Evolutionary conservation across 2,113 vertebrate genomes (phyloP), one percentile per base, ranked within the genome.

Genomic region (Rhabdomys dilectus): DNA sequence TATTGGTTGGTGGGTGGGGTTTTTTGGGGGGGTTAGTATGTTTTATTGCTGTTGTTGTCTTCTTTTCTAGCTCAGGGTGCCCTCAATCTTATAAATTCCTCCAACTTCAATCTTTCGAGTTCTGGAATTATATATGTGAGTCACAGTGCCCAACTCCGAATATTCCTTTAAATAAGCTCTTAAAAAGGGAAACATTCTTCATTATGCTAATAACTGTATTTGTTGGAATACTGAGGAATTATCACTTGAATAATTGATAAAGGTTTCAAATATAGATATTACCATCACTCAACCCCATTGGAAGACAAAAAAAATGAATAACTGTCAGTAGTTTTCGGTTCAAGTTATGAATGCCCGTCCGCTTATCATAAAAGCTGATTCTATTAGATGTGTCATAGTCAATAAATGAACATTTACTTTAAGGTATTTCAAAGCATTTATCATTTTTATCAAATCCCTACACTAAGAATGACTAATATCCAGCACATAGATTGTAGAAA

Each of bases 151-250:
- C 36, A 73, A 16, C 51, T 21, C 24, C 24, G 58, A n/a, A 24
- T 39, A n/a, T 78, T 86, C 12, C 88, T 95, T 62, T 92, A 86
- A 94, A 91, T 29, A 91, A 84, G 64, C 45, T 70, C 89, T 78
- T 87, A 17, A 84, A 91, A 97, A 95, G 7, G 36, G 19, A 36
- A 24, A 95, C 5, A 34, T 51, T 51, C 8, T 90, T 91, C 36
- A 86, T 29, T 81, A 88, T 29, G 64, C 26, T 45, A 45, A 88
- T n/a, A 76, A 82, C 26, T 12, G 1, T 22, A 29, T 26, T 93
- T 42, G n/a, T 15, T 62, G 68, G 70, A 94, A 85, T 15, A 86
- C 0, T 62, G 26, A 84, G 42, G 19, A 89, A 84, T 78, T 73
- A 70, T 29, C 9, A 64, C 39, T 9, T 62, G 24, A 94, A 56